phyloP scores from a whole-genome alignment of 2,113 vertebrate genomes.

The Lasiurus cinereus region DNA sequence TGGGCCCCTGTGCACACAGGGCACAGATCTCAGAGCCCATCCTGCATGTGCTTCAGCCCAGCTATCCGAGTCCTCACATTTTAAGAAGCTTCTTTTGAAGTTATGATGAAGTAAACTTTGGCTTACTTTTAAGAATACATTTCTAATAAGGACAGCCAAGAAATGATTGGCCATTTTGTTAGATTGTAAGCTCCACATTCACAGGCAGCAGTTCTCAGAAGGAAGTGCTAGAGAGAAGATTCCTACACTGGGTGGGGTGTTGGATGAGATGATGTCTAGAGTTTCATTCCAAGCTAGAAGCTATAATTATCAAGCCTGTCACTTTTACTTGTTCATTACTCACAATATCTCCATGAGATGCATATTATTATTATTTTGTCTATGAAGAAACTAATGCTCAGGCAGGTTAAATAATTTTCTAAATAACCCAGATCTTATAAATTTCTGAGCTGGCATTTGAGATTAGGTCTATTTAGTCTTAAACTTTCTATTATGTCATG shows the following conservation, averaged over 20 bases:
- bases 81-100: constrained; percentile 47
- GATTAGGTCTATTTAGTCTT: background rate
- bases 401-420: background rate
- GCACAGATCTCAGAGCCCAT: background rate
- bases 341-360: background rate
- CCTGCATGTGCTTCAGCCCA: background rate
- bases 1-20: no score
- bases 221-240: background rate
- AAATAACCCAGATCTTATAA: background rate
- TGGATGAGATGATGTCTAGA: background rate
- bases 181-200: background rate
- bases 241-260: background rate
- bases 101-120: background rate
- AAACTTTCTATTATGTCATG: background rate
- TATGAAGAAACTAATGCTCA: background rate
- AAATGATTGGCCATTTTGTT: background rate
- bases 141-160: background rate
- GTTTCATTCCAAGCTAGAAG: background rate
- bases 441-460: background rate
- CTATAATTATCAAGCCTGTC: background rate
- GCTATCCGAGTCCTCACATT: background rate
- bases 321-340: background rate
- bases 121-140: constrained; percentile 19
- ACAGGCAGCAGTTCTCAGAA: background rate
- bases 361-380: background rate